Evolutionary conservation across 2,888 invertebrate species (phyloP), one percentile per base, ranked within the genome.

Genomic region (Himalopsyche kuldschensis): DNA sequence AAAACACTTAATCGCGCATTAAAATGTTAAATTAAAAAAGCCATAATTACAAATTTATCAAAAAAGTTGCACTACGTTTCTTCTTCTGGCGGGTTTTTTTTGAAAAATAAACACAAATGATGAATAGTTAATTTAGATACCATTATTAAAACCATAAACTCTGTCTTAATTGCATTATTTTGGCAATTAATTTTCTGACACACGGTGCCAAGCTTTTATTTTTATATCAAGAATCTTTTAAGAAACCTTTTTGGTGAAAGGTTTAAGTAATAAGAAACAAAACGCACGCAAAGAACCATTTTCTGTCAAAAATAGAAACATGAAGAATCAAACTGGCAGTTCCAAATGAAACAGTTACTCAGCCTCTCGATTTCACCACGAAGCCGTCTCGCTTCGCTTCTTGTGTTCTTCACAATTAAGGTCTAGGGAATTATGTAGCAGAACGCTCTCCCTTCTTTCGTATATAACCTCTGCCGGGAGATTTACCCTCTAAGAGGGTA

Each of bases 351-450:
- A 55, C 55, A 55, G 55, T 55, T 55, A 55, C 24, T 55, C 55
- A 55, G 75, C 69, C 75, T 47, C 24, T 41, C 41, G 41, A 35
- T 30, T 27, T 63, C 17, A 69, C 63, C 82, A 30, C 75, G 31
- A 82, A 75, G 75, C 75, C 82, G 55, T 82, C 55, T 69, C 76
- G 41, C 32, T 35, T 20, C 6, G 46, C 32, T 69, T 81, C 47
- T 41, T n/a, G 48, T 79, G 78, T 69, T 78, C 78, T 63, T 47
- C 79, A 81, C 81, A 84, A 84, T 84, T 82, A 85, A 84, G 85
- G 84, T 77, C 78, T 75, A 46, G 47, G 83, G 81, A 85, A 83
- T 85, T 85, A 85, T 85, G 85, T 85, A 82, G 85, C 84, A 84
- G 84, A 85, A 85, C 85, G 80, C 47, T 20, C 30, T 75, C 82